A percentile compares a stretch with the other conserved stretches of the same genome.
phyloP scores from a whole-genome alignment of 2,797 vertebrate genomes.

The Salmo trutta region DNA sequence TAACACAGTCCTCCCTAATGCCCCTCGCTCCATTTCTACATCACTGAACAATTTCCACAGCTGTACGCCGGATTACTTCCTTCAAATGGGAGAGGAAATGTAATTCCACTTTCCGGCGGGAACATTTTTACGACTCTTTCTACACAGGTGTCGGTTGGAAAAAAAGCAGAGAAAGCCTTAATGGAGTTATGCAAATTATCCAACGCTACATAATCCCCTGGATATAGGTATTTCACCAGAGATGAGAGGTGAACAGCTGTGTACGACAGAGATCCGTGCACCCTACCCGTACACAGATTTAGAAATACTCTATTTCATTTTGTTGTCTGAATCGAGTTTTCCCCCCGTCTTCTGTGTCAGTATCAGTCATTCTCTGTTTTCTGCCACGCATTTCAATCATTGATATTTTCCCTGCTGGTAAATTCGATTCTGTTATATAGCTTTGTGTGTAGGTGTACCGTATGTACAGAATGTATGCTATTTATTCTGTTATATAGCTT shows the following conservation, averaged over 20 bases:
- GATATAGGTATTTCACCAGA: slow-evolving; percentile 59
- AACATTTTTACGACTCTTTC: slow-evolving; percentile 58
- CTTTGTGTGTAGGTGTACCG: slow-evolving; percentile 25
- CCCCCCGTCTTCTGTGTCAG: slow-evolving; percentile 24
- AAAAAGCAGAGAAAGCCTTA: slow-evolving; percentile 43
- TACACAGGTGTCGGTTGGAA: slow-evolving; percentile 61
- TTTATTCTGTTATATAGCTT: neutral
- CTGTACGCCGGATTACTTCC: slow-evolving; percentile 57
- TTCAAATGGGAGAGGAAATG: slow-evolving; percentile 53
- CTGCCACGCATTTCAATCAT: slow-evolving; percentile 28
- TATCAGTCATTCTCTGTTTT: slow-evolving; percentile 42
- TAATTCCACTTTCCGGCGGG: slow-evolving; percentile 60
- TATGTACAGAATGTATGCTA: neutral
- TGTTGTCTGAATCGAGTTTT: slow-evolving; percentile 53
- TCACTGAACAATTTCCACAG: slow-evolving; percentile 61
- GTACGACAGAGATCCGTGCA: slow-evolving; percentile 31
- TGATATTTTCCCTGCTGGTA: slow-evolving; percentile 38
- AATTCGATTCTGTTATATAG: slow-evolving; percentile 39
- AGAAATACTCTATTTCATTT: slow-evolving; percentile 21
- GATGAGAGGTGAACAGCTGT: slow-evolving; percentile 63
- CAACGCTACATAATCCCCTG: slow-evolving; percentile 61
- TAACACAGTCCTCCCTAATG: neutral
- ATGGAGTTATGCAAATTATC: slow-evolving; percentile 76
- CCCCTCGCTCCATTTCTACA: slow-evolving; percentile 29
- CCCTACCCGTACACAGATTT: slow-evolving; percentile 1